A percentile compares a stretch with the other conserved stretches of the same genome.
phyloP scores from a whole-genome alignment of 2,888 invertebrate species.

The Temnothorax unifasciatus region DNA sequence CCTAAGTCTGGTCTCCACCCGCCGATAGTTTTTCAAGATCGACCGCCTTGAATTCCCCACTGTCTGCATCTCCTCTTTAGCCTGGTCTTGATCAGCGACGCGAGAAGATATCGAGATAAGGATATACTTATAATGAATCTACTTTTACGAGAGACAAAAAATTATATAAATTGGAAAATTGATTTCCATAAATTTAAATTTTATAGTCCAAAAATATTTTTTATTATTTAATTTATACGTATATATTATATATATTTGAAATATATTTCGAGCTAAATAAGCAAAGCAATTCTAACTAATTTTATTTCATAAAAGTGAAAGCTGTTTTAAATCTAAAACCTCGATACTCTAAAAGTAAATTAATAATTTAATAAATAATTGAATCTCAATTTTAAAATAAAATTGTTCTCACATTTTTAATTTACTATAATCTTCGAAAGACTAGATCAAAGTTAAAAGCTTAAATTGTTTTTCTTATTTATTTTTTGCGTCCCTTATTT shows the following conservation, averaged over 20 bases:
- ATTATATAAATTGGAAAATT: background rate
- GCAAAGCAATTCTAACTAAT: background rate
- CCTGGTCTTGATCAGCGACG: slow-evolving; percentile 2
- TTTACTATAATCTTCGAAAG: background rate
- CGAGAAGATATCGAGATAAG: background rate
- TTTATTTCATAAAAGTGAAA: slow-evolving; percentile 8
- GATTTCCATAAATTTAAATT: background rate
- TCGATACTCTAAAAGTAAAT: background rate
- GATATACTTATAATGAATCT: background rate
- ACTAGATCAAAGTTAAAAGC: background rate
- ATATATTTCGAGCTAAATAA: background rate
- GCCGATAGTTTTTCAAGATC: slow-evolving; percentile 68
- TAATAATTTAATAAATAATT: slow-evolving; percentile 2
- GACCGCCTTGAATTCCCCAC: slow-evolving; percentile 47
- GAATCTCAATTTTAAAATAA: background rate
- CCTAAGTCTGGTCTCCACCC: slow-evolving; percentile 65
- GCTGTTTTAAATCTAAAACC: background rate
- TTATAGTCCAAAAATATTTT: slow-evolving; percentile 1
- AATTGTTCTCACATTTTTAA: background rate
- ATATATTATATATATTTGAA: background rate
- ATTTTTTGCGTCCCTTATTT: slow-evolving; percentile 42
- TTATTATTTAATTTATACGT: slow-evolving; percentile 10
- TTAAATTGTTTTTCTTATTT: background rate
- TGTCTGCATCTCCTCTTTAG: background rate
- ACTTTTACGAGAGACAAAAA: background rate